Conservation (phyloP, 2,888 invertebrate genomes). For the Globia sparganii region DNA sequence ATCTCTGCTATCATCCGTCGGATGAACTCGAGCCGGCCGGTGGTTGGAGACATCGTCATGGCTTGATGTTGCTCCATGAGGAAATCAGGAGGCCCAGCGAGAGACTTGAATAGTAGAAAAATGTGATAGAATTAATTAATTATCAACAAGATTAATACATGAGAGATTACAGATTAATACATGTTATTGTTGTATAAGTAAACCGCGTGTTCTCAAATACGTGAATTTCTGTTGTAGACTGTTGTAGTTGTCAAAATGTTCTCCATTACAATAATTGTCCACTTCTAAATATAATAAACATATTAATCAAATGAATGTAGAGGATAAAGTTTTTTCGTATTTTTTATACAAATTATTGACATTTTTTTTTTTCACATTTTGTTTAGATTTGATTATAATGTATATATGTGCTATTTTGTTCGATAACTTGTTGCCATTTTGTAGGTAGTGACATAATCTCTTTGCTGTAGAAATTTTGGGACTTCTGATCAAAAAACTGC, state of each 20-base stretch:
- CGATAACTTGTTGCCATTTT: too few species aligned
- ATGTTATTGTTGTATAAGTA: too few species aligned
- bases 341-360: too few species aligned
- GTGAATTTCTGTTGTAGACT: not conserved
- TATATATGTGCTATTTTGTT: too few species aligned
- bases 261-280: not conserved
- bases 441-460: too few species aligned
- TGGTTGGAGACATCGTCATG: constrained; percentile 76
- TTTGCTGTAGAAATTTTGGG: too few species aligned
- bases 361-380: too few species aligned
- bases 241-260: not conserved
- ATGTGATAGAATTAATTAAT: not conserved
- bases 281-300: not conserved
- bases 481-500: too few species aligned
- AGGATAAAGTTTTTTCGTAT: too few species aligned
- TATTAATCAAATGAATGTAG: not conserved
- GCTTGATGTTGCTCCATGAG: constrained; percentile 70
- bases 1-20: constrained; percentile 79
- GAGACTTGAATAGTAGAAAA: constrained; percentile 57
- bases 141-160: too few species aligned
- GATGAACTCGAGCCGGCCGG: constrained; percentile 79
- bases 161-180: not conserved
- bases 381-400: too few species aligned
- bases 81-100: constrained; percentile 67
- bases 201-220: not conserved